Percentiles rank a stretch among this genome's conserved stretches.
Conservation (phyloP, 2,888 invertebrate species). For the Cantharis rustica region DNA sequence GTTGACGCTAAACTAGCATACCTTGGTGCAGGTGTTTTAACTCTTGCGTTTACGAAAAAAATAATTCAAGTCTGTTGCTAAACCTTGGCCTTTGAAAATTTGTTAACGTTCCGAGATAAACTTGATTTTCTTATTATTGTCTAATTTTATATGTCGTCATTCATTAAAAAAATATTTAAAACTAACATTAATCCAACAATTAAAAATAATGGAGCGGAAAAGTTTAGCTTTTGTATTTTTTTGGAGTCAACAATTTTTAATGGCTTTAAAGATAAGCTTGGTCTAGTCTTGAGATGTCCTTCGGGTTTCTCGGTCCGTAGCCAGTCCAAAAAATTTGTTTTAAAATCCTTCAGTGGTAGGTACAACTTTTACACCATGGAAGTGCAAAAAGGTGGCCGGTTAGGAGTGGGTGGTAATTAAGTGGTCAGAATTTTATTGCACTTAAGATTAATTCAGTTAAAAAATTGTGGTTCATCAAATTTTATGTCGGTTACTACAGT, state of each 20-base stretch:
- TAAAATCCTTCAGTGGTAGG: background rate
- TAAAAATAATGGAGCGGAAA: background rate
- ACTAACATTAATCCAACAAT: background rate
- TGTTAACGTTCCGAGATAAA: background rate
- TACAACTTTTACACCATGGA: background rate
- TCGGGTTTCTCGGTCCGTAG: too few relatives aligned
- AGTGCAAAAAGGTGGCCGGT: background rate
- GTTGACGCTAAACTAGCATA: background rate
- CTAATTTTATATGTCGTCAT: background rate
- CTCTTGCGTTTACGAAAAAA: background rate
- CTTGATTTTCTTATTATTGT: background rate
- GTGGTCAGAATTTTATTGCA: background rate
- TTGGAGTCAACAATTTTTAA: too few relatives aligned
- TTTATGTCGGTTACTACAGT: background rate
- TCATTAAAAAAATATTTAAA: background rate
- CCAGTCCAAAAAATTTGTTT: too few relatives aligned
- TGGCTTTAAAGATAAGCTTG: background rate
- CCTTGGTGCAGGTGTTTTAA: background rate
- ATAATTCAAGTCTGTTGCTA: background rate
- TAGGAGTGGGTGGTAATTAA: background rate
- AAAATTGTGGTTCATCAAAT: background rate
- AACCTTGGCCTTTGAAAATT: background rate
- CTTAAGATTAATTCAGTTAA: background rate
- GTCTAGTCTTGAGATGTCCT: background rate
- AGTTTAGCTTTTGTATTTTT: background rate